These are phyloP conservation scores for Scelioninae gen. 1 DNA, from an alignment of 2,888 invertebrate genomes.

Conservation along the genomic window DNA sequence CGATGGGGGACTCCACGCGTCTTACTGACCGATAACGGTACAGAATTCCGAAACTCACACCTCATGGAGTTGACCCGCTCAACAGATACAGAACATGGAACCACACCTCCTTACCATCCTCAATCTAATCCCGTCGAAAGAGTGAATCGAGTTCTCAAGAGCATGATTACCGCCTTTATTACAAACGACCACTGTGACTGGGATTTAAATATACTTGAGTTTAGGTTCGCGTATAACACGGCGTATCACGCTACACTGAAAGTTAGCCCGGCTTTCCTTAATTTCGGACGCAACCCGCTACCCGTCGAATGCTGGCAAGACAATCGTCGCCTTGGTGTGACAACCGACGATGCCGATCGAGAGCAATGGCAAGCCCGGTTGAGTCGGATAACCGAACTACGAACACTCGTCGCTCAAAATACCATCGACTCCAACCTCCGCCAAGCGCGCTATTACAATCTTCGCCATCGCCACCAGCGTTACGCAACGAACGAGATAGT, in stretches of 20 bases:
- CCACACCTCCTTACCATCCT: constrained; percentile 26
- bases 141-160: constrained; percentile 12
- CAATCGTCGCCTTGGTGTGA: too few relatives aligned
- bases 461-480: background rate
- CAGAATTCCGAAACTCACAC: constrained; percentile 57
- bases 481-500: background rate
- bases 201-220: background rate
- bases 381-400: background rate
- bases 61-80: background rate
- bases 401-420: background rate
- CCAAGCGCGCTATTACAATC: background rate
- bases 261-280: background rate
- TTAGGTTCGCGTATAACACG: constrained; percentile 1
- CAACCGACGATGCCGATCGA: too few relatives aligned
- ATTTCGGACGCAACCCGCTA: background rate
- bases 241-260: background rate
- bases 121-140: constrained; percentile 20
- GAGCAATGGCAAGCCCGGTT: background rate
- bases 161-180: constrained; percentile 2
- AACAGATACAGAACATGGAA: background rate
- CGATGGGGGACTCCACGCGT: constrained; percentile 68
- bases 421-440: background rate
- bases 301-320: background rate
- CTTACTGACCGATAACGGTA: constrained; percentile 72
- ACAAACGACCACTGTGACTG: background rate